phyloP scores from a whole-genome alignment of 64 coral and sea anemone genomes.

The Stichodactyla mertensii region DNA sequence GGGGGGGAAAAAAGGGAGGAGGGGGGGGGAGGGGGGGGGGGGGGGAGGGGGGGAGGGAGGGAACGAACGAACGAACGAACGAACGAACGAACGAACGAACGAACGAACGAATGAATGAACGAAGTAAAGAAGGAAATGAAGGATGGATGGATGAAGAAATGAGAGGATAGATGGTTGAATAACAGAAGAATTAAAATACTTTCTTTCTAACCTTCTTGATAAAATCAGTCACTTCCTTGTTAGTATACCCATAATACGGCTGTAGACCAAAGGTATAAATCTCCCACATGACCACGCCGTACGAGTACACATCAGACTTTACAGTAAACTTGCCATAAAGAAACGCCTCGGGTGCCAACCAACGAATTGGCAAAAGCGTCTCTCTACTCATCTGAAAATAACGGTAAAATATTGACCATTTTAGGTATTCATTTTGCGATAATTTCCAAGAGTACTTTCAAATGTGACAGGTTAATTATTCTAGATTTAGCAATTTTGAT shows the following conservation, averaged over 20 bases:
- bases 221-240: slow-evolving; percentile 90
- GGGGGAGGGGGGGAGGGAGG: too few relatives aligned
- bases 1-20: too few relatives aligned
- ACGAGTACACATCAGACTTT: slow-evolving; percentile 93
- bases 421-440: too few relatives aligned
- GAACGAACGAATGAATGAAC: too few relatives aligned
- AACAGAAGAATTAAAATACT: too few relatives aligned
- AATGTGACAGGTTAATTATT: too few relatives aligned
- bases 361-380: slow-evolving; percentile 75
- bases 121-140: too few relatives aligned
- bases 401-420: not conserved
- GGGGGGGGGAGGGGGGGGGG: too few relatives aligned
- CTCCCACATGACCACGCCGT: slow-evolving; percentile 91
- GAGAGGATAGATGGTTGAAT: not conserved
- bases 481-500: not conserved
- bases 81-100: too few relatives aligned
- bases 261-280: slow-evolving; percentile 91
- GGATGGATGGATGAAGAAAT: not conserved
- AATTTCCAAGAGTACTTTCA: too few relatives aligned
- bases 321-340: slow-evolving; percentile 90
- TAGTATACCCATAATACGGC: slow-evolving; percentile 93
- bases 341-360: slow-evolving; percentile 87
- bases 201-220: slow-evolving; percentile 69
- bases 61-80: too few relatives aligned
- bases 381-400: slow-evolving; percentile 74